Percentiles rank a stretch among this genome's conserved stretches.
phyloP scores from a whole-genome alignment of 2,113 vertebrate genomes.

The Mesocricetus auratus region DNA sequence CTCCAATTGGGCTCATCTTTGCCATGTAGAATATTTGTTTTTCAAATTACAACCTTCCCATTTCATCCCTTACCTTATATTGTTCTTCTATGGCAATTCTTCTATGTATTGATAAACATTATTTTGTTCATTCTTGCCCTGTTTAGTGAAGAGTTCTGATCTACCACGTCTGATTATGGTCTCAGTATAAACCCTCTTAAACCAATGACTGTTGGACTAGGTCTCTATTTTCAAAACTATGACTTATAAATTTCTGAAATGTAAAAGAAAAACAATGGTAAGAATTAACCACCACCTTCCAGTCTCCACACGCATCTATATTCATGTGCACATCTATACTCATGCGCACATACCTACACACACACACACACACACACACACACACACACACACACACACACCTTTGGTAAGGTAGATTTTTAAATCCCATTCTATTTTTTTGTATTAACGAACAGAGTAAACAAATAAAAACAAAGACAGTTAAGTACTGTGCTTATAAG shows the following conservation, averaged over 20 bases:
- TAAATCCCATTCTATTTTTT: background rate
- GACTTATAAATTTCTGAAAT: constrained; percentile 27
- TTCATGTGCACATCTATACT: background rate
- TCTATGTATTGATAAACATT: constrained; percentile 1
- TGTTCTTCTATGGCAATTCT: background rate
- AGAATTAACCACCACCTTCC: background rate
- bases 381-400: too few species aligned
- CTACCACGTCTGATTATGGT: background rate
- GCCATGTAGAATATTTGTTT: background rate
- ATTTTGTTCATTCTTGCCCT: background rate
- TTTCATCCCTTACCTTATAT: background rate
- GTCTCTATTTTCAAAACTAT: background rate
- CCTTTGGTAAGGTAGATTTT: background rate
- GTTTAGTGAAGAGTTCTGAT: constrained; percentile 21
- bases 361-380: background rate
- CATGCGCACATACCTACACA: background rate
- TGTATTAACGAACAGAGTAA: background rate
- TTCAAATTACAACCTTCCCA: background rate
- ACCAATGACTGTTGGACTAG: background rate
- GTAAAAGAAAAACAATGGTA: background rate
- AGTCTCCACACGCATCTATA: background rate
- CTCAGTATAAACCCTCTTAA: background rate
- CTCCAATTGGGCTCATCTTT: background rate
- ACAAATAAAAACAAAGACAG: background rate
- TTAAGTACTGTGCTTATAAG: background rate